Evolutionary conservation across 2,888 invertebrate genomes (phyloP), one percentile per base, ranked within the genome.

Genomic region (Drosophila nr. perissopoda): DNA sequence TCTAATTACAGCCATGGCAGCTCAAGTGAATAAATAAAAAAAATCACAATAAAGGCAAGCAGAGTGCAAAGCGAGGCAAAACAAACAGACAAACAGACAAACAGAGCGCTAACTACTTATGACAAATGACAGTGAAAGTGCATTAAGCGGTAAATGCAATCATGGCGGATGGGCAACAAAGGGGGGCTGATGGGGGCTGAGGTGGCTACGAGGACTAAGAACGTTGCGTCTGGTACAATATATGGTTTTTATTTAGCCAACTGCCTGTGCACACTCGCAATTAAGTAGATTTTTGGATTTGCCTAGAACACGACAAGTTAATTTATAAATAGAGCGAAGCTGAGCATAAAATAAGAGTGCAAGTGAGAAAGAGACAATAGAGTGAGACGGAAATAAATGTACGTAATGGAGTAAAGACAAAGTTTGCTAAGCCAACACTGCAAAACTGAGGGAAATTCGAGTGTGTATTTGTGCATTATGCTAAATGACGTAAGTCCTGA

Each of bases 121-220:
- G 83, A 81, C 78, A 86, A 80, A 83, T 74, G 75, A 83, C 86
- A 86, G 76, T 80, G 83, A 83, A 86, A 86, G 86, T 83, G 83
- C 86, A 83, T 83, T 86, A 83, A 83, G 86, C 76, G 66, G 64
- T 65, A 73, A 59, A 36, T 61, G 53, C 73, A 31, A 6, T 6
- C 45, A 45, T 53, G 51, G 13, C 2, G n/a, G 56, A 61, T 52
- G 54, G 54, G 62, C 56, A 4, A n/a, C 5, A 29, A 49, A 65
- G 61, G 38, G 36, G 18, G 34, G 34, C 34, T 34, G 34, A 33
- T 4, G 7, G 33, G 33, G 48, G 31, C 2, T 13, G 38, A 4
- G 48, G 21, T 21, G 54, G 25, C 25, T 18, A n/a, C 27, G 33
- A 53, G 51, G 42, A 38, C 31, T 53, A 40, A 33, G 54, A 25